Evolutionary conservation across 2,113 vertebrate species (phyloP), one percentile per base, ranked within the genome.

Genomic region (Mohoua ochrocephala): DNA sequence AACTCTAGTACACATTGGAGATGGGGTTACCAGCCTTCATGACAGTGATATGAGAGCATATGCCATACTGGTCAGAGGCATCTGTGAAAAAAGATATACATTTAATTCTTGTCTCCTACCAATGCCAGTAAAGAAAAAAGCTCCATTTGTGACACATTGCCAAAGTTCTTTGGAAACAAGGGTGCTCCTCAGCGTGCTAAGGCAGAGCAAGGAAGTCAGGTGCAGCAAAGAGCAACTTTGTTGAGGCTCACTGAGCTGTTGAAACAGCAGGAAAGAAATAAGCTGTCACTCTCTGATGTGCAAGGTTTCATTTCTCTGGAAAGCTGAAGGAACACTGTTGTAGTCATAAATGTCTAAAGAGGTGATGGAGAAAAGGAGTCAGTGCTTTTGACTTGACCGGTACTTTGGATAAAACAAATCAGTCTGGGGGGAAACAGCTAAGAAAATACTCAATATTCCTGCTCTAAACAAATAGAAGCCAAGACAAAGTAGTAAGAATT

Each of bases 11-110:
- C 11, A 7, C 5, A 5, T 1, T 47, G 41, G 19, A 50, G 33
- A 49, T 17, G 13, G 7, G 6, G 7, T 53, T 49, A 52, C 13
- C 23, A 19, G 22, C 28, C 30, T 60, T 52, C 10, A 5, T 37
- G 28, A n/a, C 26, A 17, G 13, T 22, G 2, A 2, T 14, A 41
- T 16, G 6, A 83, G 4, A 53, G 3, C 1, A 0, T 30, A 17
- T 7, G 8, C 12, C 47, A 10, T 35, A 10, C 30, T 11, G 22
- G 16, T 7, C 18, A 70, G 69, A 87, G 15, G 11, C 10, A 59
- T 35, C 20, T n/a, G 8, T 16, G 71, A 41, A 17, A 84, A 56
- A 33, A 60, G 17, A 81, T 87, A 76, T 52, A 13, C 14, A n/a
- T 76, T 91, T 41, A 76, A 57, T 73, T 20, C 13, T 60, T 45